These are phyloP conservation scores for Melieria picta DNA, from an alignment of 2,888 invertebrate genomes.

Conservation along the genomic window DNA sequence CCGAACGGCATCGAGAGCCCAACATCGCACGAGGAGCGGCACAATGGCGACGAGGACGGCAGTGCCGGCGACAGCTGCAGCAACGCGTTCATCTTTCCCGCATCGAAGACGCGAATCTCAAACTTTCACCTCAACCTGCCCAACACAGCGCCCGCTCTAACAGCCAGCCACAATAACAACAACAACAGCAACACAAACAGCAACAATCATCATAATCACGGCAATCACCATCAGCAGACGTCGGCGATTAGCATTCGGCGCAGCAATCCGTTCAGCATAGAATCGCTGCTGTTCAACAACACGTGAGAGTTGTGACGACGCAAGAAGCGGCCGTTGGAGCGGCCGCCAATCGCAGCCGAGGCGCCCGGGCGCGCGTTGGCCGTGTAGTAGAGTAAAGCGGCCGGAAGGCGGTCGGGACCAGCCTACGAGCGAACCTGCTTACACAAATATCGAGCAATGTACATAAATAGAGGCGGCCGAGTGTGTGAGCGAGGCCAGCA, in stretches of 20 bases:
- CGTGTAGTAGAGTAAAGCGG: too few relatives aligned
- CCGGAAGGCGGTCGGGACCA: background rate
- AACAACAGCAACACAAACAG: slow-evolving; percentile 10
- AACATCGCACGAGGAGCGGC: slow-evolving; percentile 44
- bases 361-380: too few relatives aligned
- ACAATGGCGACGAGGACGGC: slow-evolving; percentile 42
- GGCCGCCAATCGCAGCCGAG: too few relatives aligned
- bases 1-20: slow-evolving; percentile 49
- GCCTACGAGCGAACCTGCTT: background rate
- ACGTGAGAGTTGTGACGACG: slow-evolving; percentile 54
- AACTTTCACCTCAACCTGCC: slow-evolving; percentile 47
- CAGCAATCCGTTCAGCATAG: slow-evolving; percentile 88
- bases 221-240: slow-evolving; percentile 58
- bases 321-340: too few relatives aligned
- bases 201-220: slow-evolving; percentile 26
- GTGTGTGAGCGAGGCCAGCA: too few relatives aligned
- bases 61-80: slow-evolving; percentile 37
- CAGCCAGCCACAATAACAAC: slow-evolving; percentile 20
- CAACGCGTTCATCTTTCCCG: slow-evolving; percentile 46
- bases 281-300: slow-evolving; percentile 79
- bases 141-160: slow-evolving; percentile 42
- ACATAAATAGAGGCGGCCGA: too few relatives aligned
- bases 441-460: too few relatives aligned
- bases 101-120: slow-evolving; percentile 42
- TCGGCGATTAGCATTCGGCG: slow-evolving; percentile 72